A percentile compares a stretch with the other conserved stretches of the same genome.
phyloP scores from a whole-genome alignment of 2,113 vertebrate genomes.

The Eclectus roratus region DNA sequence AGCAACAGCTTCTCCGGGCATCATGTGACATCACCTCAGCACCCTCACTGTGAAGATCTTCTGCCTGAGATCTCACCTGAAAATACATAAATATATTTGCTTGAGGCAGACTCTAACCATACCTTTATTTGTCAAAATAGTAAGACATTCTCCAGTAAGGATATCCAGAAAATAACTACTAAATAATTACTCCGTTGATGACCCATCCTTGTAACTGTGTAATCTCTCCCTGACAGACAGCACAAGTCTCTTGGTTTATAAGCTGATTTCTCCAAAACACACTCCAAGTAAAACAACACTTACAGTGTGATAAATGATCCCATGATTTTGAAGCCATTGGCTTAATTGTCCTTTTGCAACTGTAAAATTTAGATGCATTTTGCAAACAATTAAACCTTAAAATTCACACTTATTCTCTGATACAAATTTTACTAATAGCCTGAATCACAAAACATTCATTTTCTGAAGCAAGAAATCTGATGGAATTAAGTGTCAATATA shows the following conservation, averaged over 20 bases:
- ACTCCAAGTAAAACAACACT: background rate
- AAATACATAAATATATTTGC: too few species aligned
- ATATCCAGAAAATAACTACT: background rate
- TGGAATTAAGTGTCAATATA: background rate
- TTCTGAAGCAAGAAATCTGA: background rate
- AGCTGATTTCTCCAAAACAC: background rate
- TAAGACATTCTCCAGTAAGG: background rate
- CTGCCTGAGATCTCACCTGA: too few species aligned
- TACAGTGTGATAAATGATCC: background rate
- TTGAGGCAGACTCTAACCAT: background rate
- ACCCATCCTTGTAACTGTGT: background rate
- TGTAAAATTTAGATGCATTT: background rate
- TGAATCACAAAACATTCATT: fast-evolving
- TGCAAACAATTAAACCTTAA: background rate
- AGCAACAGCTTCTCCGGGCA: too few species aligned
- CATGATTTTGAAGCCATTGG: background rate
- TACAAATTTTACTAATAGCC: background rate
- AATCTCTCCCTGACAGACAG: background rate
- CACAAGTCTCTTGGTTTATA: background rate
- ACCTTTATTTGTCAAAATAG: background rate
- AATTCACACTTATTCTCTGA: background rate
- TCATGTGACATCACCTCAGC: too few species aligned
- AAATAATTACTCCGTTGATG: background rate
- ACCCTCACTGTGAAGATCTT: too few species aligned
- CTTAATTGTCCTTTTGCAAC: background rate